phyloP scores from a whole-genome alignment of 2,113 vertebrate genomes.

The Gobio gobio region DNA sequence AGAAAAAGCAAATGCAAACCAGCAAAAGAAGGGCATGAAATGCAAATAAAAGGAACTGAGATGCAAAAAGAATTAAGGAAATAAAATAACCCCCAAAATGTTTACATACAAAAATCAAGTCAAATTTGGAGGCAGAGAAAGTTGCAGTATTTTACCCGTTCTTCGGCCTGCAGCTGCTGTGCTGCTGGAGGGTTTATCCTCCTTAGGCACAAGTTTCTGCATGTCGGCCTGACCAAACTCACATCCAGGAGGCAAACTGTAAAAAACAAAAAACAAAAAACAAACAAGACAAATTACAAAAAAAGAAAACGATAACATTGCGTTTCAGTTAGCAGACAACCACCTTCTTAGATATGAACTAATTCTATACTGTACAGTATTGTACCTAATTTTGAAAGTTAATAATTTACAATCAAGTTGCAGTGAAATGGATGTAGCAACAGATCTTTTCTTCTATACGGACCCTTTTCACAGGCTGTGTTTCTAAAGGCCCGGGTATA shows the following conservation, averaged over 20 bases:
- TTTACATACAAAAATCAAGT: background rate
- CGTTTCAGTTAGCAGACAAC: background rate
- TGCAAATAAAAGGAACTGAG: background rate
- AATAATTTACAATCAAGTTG: too few species aligned
- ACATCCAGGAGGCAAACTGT: conserved; percentile 89
- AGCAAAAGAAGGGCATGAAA: background rate
- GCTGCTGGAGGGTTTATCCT: conserved; percentile 82
- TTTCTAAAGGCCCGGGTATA: too few species aligned
- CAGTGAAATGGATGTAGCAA: too few species aligned
- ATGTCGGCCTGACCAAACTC: conserved; percentile 95
- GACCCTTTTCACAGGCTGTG: too few species aligned
- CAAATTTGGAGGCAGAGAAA: background rate
- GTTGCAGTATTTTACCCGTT: conserved; percentile 75
- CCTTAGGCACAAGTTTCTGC: conserved; percentile 94
- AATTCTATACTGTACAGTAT: too few species aligned
- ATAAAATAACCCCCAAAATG: background rate
- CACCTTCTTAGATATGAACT: background rate
- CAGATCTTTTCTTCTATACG: too few species aligned
- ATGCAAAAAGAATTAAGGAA: background rate
- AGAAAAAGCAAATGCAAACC: background rate
- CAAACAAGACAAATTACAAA: too few species aligned
- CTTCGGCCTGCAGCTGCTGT: conserved; percentile 78
- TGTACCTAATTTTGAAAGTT: too few species aligned
- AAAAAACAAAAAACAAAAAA: background rate
- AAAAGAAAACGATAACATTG: background rate